Evolutionary conservation across 2,888 invertebrate genomes (phyloP).

Genomic region (Parthenolecanium corni): DNA sequence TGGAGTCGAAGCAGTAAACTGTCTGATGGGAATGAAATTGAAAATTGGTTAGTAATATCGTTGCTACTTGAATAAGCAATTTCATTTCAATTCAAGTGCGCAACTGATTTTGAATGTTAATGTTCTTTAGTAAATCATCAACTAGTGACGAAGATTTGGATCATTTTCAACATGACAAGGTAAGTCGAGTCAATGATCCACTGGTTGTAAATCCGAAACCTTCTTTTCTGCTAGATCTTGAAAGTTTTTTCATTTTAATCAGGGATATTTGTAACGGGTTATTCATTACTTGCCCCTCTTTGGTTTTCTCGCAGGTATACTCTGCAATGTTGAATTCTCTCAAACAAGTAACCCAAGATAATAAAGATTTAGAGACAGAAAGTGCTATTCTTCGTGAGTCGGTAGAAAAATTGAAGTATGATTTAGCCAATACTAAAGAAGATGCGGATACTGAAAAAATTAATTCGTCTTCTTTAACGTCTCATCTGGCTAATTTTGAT

Average conservation of each 20-base stretch:
- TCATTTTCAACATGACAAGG: neutral
- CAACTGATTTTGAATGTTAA: too few species aligned
- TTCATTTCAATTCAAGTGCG: neutral
- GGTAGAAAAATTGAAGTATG: constrained; percentile 20
- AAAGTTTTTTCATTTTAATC: neutral
- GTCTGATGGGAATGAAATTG: constrained; percentile 24
- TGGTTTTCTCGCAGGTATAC: too few species aligned
- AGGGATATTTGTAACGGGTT: too few species aligned
- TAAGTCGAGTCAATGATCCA: too few species aligned
- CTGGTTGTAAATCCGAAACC: neutral
- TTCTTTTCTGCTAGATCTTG: neutral
- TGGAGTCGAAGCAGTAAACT: constrained; percentile 31
- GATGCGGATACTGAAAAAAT: neutral
- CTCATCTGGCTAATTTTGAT: constrained; percentile 34
- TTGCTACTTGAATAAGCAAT: too few species aligned
- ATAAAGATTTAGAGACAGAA: constrained; percentile 14
- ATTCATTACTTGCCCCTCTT: too few species aligned
- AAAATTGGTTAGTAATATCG: neutral
- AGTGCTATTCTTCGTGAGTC: constrained; percentile 4
- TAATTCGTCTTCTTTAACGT: constrained; percentile 2
- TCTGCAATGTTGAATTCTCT: neutral
- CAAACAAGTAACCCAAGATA: constrained; percentile 12
- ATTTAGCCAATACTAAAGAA: constrained; percentile 13
- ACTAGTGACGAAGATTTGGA: constrained; percentile 1
- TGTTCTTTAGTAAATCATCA: neutral